Percentiles rank a stretch among this genome's conserved stretches.
Conservation (phyloP, 2,888 invertebrate genomes). For the Oxystoma pomonae region DNA sequence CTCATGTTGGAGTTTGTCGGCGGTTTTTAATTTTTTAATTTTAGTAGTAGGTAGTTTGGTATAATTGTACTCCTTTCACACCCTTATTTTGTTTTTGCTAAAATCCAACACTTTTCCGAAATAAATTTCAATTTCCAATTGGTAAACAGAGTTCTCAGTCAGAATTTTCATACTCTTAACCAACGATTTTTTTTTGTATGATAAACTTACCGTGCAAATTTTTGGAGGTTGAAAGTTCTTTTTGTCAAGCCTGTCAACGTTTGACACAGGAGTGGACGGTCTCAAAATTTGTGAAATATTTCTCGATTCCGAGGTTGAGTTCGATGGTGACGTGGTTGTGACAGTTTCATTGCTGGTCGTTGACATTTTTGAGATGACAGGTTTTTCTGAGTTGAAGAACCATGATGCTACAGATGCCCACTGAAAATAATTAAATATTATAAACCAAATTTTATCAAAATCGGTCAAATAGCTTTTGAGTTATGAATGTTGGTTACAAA, state of each 20-base stretch:
- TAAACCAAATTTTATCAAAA: too few species aligned
- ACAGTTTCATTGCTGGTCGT: background rate
- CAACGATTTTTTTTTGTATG: too few species aligned
- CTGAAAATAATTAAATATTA: too few species aligned
- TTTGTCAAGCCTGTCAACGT: conserved; percentile 10
- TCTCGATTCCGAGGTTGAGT: background rate
- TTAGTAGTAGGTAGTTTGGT: too few species aligned
- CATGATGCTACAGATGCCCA: conserved; percentile 52
- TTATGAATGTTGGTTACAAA: too few species aligned
- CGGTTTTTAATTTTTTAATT: too few species aligned
- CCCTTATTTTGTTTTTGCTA: too few species aligned
- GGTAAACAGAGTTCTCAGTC: conserved; percentile 1
- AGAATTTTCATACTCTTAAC: background rate
- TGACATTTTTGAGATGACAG: conserved; percentile 30
- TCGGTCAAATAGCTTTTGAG: too few species aligned
- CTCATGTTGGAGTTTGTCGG: too few species aligned
- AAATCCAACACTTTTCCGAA: too few species aligned
- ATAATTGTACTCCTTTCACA: too few species aligned
- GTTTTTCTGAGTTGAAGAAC: conserved; percentile 47
- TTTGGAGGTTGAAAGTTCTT: conserved; percentile 17
- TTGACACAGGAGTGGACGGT: background rate
- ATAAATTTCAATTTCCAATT: too few species aligned
- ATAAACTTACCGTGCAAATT: conserved; percentile 21
- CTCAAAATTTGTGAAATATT: conserved; percentile 4
- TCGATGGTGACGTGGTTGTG: background rate